phyloP scores from a whole-genome alignment of 2,113 vertebrate species.

The Coregonus clupeaformis region DNA sequence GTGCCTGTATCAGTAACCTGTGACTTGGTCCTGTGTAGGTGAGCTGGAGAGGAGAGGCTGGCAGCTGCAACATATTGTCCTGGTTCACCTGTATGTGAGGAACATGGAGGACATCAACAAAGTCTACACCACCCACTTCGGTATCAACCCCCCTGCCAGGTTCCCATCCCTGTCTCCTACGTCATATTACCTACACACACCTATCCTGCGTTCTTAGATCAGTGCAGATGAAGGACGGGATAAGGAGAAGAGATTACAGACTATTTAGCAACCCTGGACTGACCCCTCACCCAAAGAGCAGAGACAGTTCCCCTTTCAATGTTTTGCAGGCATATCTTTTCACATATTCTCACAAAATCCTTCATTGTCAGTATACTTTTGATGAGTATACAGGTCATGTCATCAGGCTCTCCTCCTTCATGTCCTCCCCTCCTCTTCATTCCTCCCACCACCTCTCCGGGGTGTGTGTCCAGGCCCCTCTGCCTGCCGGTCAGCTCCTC shows the following conservation, averaged over 20 bases:
- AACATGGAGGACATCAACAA: conserved; percentile 83
- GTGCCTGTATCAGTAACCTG: neutral
- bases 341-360: too few relatives aligned
- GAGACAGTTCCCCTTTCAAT: too few relatives aligned
- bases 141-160: conserved; percentile 81
- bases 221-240: neutral
- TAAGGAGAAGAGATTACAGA: too few relatives aligned
- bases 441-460: conserved; percentile 48
- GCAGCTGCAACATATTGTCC: conserved; percentile 75
- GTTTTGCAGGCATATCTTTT: too few relatives aligned
- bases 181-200: neutral
- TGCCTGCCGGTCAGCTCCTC: conserved; percentile 72
- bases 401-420: neutral
- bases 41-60: conserved; percentile 72
- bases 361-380: too few relatives aligned
- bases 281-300: neutral
- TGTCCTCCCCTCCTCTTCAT: neutral
- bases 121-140: conserved; percentile 79
- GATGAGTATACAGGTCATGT: too few relatives aligned
- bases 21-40: conserved; percentile 58
- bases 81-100: conserved; percentile 81
- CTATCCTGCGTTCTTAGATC: neutral
- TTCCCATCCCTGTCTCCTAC: conserved; percentile 30
- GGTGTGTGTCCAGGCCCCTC: conserved; percentile 78
- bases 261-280: neutral